phyloP scores from a whole-genome alignment of 2,888 invertebrate genomes.

The Diaperis boleti region DNA sequence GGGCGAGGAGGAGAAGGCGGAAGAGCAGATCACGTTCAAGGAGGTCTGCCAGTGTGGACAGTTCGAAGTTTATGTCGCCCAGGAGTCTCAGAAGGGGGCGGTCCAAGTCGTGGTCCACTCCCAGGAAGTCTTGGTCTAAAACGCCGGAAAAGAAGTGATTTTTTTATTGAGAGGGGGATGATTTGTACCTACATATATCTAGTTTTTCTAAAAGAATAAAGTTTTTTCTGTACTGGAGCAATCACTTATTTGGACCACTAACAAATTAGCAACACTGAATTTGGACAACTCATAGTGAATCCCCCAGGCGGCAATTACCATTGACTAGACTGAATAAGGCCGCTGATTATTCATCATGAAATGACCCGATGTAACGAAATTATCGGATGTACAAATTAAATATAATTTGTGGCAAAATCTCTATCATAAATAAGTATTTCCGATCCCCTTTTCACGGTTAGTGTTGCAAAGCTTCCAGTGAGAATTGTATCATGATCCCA shows the following conservation, averaged over 20 bases:
- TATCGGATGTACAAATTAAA: constrained; percentile 29
- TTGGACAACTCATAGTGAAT: neutral
- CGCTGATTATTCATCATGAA: constrained; percentile 10
- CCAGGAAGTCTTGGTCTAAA: constrained; percentile 70
- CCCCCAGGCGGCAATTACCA: neutral
- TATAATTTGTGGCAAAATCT: constrained; percentile 15
- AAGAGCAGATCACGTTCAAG: constrained; percentile 49
- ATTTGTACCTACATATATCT: neutral
- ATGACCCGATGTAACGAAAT: constrained; percentile 3
- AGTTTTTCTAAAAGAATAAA: neutral
- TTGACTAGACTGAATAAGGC: neutral
- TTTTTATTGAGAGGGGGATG: neutral
- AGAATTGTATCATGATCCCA: neutral
- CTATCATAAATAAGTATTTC: constrained; percentile 23
- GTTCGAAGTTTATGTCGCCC: constrained; percentile 22
- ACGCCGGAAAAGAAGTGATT: constrained; percentile 60
- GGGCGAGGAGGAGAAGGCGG: constrained; percentile 51
- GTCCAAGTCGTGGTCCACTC: constrained; percentile 73
- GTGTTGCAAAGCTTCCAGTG: constrained; percentile 1
- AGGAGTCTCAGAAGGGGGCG: constrained; percentile 55
- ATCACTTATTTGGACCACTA: too few relatives aligned
- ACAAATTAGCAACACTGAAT: neutral
- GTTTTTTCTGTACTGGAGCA: neutral
- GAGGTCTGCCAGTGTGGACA: constrained; percentile 38
- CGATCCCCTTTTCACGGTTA: constrained; percentile 1